A percentile compares a stretch with the other conserved stretches of the same genome.
Conservation (phyloP, 2,888 invertebrate species). For the Galeruca laticollis region DNA sequence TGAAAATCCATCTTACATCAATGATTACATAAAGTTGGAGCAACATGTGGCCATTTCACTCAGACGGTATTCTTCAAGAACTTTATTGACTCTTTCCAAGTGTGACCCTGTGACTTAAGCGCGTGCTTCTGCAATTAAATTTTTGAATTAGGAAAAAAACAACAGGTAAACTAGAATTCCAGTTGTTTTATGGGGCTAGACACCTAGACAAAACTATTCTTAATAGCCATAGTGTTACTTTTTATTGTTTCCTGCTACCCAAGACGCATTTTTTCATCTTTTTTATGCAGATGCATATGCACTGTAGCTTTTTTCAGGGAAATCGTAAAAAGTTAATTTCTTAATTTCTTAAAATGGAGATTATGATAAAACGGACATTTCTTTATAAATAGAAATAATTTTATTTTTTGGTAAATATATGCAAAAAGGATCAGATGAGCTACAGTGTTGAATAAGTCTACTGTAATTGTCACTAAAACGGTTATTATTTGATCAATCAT, state of each 20-base stretch:
- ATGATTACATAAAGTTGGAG: constrained; percentile 55
- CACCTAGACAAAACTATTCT: constrained; percentile 14
- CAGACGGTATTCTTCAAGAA: constrained; percentile 38
- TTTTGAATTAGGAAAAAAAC: constrained; percentile 48
- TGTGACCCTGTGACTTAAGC: constrained; percentile 50
- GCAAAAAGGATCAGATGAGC: no score
- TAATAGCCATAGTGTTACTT: constrained; percentile 30
- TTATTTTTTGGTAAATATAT: no score
- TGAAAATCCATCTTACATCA: constrained; percentile 53
- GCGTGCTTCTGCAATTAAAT: constrained; percentile 57
- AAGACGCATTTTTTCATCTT: constrained; percentile 23
- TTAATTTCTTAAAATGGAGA: not conserved
- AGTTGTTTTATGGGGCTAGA: constrained; percentile 26
- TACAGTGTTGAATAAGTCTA: no score
- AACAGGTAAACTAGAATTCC: constrained; percentile 32
- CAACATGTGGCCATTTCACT: constrained; percentile 54
- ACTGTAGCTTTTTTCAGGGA: not conserved
- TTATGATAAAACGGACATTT: not conserved
- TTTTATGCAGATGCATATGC: not conserved
- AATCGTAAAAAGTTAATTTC: no score
- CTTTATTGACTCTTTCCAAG: constrained; percentile 49
- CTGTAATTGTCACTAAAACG: no score
- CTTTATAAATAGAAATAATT: no score
- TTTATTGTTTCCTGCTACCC: constrained; percentile 35
- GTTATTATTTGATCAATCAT: no score